Evolutionary conservation across 1,140 invertebrate species (phyloP).

Genomic region (Hydropsyche tenuis): DNA sequence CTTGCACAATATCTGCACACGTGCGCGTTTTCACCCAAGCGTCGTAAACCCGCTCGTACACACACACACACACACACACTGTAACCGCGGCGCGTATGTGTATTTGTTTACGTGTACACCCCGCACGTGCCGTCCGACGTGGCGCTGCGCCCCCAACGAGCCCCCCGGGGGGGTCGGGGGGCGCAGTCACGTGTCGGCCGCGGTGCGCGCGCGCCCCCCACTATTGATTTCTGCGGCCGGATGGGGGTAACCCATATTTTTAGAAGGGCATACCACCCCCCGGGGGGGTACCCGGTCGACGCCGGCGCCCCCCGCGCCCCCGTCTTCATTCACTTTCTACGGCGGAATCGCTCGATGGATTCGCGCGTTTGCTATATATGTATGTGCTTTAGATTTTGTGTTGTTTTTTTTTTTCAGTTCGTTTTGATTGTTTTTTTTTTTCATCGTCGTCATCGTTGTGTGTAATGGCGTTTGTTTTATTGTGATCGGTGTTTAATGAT

Average conservation of each 20-base stretch:
- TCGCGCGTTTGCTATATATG: not conserved
- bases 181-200: constrained; percentile 3
- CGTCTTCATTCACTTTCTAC: constrained; percentile 26
- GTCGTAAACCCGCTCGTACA: no score
- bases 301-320: not conserved
- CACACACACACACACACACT: not conserved
- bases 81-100: not conserved
- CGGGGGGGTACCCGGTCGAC: no score
- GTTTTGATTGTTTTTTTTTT: not conserved
- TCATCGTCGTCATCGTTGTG: not conserved
- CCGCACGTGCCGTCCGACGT: no score
- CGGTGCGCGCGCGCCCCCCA: constrained; percentile 24
- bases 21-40: not conserved
- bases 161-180: not conserved
- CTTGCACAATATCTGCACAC: not conserved
- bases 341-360: not conserved
- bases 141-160: no score
- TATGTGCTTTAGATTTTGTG: not conserved
- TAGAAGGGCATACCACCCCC: constrained; percentile 29
- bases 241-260: constrained; percentile 48
- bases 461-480: not conserved
- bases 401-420: not conserved
- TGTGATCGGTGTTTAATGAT: no score
- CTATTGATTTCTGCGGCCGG: constrained; percentile 49
- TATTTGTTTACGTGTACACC: not conserved